A percentile compares a stretch with the other conserved stretches of the same genome.
phyloP scores from a whole-genome alignment of 2,113 vertebrate species.

The Baryphthengus martii region DNA sequence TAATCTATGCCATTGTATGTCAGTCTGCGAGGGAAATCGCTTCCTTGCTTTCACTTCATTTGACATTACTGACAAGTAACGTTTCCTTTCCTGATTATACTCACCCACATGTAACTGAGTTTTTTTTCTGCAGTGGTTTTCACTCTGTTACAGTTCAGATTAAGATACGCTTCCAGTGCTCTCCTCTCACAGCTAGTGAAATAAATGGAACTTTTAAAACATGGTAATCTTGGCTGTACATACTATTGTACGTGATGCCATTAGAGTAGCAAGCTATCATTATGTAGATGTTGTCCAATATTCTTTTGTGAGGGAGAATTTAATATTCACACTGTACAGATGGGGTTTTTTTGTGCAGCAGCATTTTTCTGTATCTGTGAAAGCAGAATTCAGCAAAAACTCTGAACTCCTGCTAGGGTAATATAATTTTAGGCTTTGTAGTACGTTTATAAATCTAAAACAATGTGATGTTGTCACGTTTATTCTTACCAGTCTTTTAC shows the following conservation, averaged over 20 bases:
- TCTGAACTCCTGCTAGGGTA: not conserved
- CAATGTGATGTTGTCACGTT: not conserved
- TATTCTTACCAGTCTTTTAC: not conserved
- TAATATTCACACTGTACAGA: not conserved
- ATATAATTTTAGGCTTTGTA: not conserved
- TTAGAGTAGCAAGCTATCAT: not conserved
- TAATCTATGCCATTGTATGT: not conserved
- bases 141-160: not conserved
- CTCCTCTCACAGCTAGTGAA: not conserved
- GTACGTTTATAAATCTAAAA: not conserved
- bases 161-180: not conserved
- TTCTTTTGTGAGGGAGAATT: not conserved
- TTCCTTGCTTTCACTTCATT: constrained; percentile 36
- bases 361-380: not conserved
- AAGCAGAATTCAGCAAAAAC: not conserved
- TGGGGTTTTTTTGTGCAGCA: rapidly evolving
- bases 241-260: not conserved
- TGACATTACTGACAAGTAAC: constrained; percentile 29
- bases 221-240: not conserved
- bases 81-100: constrained; percentile 51
- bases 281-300: not conserved
- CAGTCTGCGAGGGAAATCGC: not conserved
- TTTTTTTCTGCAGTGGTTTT: not conserved
- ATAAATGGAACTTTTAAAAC: not conserved
- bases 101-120: not conserved